Percentiles rank a stretch among this genome's conserved stretches.
Evolutionary conservation across 2,888 invertebrate species (phyloP).

Genomic region (Sminthurinus aureus): DNA sequence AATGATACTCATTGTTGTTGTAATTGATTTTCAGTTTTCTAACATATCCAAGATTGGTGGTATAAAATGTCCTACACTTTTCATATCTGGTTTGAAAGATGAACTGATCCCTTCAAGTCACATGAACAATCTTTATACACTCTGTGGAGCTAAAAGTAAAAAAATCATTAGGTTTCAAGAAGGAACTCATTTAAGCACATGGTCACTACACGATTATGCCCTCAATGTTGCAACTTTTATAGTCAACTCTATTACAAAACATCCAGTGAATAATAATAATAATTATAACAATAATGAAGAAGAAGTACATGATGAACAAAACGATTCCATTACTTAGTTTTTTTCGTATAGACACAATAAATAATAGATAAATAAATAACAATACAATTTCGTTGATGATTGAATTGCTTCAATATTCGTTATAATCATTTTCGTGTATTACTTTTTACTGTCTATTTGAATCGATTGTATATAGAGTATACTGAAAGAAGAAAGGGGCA

Average conservation of each 20-base stretch:
- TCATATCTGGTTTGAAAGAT: conserved; percentile 27
- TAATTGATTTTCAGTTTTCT: conserved; percentile 10
- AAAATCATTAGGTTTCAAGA: conserved; percentile 19
- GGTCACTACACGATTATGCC: neutral
- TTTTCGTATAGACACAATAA: no score
- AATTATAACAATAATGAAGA: neutral
- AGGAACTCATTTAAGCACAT: conserved; percentile 28
- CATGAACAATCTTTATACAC: neutral
- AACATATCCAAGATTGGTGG: neutral
- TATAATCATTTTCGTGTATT: no score
- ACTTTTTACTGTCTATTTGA: no score
- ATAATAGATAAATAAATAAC: no score
- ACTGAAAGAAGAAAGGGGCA: no score
- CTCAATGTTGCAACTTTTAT: conserved; percentile 19
- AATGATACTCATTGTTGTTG: neutral
- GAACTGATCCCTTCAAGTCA: conserved; percentile 21
- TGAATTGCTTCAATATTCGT: no score
- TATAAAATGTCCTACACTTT: conserved; percentile 15
- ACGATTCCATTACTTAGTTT: no score
- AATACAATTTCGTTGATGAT: no score
- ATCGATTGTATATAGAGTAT: no score
- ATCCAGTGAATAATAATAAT: neutral
- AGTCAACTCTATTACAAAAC: neutral
- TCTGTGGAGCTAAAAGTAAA: neutral
- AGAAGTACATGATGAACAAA: no score